Evolutionary conservation across 2,113 vertebrate genomes (phyloP).

Genomic region (Cyanoramphus novaezelandiae): DNA sequence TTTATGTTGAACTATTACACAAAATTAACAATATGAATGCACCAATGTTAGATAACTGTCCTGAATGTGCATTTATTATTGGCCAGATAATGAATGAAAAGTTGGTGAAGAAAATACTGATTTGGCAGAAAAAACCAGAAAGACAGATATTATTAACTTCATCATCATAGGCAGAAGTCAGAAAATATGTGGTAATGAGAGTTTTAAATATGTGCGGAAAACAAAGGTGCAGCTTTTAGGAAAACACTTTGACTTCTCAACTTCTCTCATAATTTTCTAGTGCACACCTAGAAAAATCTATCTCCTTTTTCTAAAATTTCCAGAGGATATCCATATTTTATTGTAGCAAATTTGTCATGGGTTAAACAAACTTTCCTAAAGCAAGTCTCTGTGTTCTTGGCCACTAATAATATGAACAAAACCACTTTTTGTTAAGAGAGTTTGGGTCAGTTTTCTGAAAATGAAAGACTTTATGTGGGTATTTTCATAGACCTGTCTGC

Average conservation of each 20-base stretch:
- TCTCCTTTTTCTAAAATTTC: neutral
- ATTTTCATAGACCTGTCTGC: neutral
- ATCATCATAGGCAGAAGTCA: neutral
- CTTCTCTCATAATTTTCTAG: neutral
- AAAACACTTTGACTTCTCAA: neutral
- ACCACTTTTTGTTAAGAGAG: neutral
- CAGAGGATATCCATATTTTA: conserved; percentile 15
- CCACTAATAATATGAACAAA: neutral
- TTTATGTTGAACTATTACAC: neutral
- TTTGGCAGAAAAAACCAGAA: neutral
- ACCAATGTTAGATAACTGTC: neutral
- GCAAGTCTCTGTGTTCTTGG: neutral
- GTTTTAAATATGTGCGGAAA: neutral
- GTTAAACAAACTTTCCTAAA: conserved; percentile 23
- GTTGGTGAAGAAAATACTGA: neutral
- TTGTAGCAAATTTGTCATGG: neutral
- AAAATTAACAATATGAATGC: neutral
- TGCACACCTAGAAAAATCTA: neutral
- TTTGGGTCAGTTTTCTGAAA: neutral
- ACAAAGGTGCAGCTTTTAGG: neutral
- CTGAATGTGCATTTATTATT: neutral
- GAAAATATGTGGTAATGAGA: neutral
- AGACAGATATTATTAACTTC: neutral
- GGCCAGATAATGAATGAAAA: neutral
- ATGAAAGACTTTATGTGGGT: neutral